Evolutionary conservation across 2,113 vertebrate genomes (phyloP).

Genomic region (Amia ocellicauda): DNA sequence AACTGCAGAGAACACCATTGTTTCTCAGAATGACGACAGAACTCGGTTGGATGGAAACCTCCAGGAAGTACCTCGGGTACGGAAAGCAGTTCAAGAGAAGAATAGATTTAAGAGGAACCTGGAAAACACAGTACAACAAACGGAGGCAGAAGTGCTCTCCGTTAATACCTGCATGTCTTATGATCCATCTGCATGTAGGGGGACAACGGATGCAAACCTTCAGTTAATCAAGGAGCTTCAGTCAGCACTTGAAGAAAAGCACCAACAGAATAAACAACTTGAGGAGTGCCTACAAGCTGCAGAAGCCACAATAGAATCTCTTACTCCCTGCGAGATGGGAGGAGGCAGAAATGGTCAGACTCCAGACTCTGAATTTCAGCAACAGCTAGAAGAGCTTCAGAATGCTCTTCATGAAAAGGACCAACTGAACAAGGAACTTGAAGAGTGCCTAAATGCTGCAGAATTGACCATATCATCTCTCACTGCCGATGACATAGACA

Average conservation of each 20-base stretch:
- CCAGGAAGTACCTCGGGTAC: background rate
- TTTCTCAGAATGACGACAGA: slow-evolving; percentile 5
- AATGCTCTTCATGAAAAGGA: slow-evolving; percentile 16
- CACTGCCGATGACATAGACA: slow-evolving; percentile 40
- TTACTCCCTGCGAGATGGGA: slow-evolving; percentile 44
- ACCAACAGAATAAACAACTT: slow-evolving; percentile 32
- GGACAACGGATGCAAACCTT: background rate
- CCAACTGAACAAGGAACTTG: slow-evolving; percentile 32
- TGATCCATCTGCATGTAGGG: background rate
- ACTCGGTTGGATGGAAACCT: background rate
- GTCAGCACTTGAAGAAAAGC: slow-evolving; percentile 12
- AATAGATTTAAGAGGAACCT: background rate
- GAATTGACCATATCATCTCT: slow-evolving; percentile 52
- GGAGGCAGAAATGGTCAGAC: slow-evolving; percentile 10
- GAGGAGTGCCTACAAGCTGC: slow-evolving; percentile 51
- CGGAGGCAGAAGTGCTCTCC: background rate
- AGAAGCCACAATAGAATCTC: slow-evolving; percentile 47
- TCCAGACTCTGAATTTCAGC: slow-evolving; percentile 36
- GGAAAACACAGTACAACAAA: background rate
- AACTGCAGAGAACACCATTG: slow-evolving; percentile 31
- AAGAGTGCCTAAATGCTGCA: slow-evolving; percentile 51
- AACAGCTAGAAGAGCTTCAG: slow-evolving; percentile 40
- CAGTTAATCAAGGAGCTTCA: background rate
- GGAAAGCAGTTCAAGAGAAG: background rate
- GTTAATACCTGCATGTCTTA: background rate